Evolutionary conservation across 2,797 vertebrate genomes (phyloP).

Genomic region (Semotilus atromaculatus): DNA sequence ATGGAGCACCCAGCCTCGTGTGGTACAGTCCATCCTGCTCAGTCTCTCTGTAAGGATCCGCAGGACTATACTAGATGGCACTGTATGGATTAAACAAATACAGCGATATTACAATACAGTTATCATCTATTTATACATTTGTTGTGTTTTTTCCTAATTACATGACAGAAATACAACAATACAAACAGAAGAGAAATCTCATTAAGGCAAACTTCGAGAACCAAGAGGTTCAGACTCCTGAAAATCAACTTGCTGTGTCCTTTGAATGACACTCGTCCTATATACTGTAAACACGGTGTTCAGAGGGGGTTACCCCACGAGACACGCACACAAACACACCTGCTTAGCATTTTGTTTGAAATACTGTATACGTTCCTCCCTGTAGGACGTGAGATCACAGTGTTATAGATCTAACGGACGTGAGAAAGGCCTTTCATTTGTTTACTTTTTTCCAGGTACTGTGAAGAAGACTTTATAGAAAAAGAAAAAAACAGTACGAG

Average conservation of each 20-base stretch:
- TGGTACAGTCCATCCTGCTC: conserved; percentile 77
- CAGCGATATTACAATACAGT: not conserved
- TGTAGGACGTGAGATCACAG: conserved; percentile 39
- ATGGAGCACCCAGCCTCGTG: conserved; percentile 86
- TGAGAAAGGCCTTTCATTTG: conserved; percentile 39
- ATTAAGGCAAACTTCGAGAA: conserved; percentile 36
- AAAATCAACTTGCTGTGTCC: conserved; percentile 38
- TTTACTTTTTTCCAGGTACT: conserved; percentile 47
- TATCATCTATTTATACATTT: conserved; percentile 1
- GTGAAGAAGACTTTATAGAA: conserved; percentile 2
- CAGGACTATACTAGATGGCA: conserved; percentile 82
- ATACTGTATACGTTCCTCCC: conserved; percentile 32
- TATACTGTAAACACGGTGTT: conserved; percentile 41
- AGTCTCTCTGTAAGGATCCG: conserved; percentile 80
- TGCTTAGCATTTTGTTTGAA: conserved; percentile 37
- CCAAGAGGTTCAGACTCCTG: conserved; percentile 26
- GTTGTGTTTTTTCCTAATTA: conserved; percentile 10
- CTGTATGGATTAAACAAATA: conserved; percentile 67
- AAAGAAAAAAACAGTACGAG: conserved; percentile 11
- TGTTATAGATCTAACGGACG: conserved; percentile 43
- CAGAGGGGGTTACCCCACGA: conserved; percentile 27
- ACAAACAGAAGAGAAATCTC: conserved; percentile 1
- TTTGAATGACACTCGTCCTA: conserved; percentile 45
- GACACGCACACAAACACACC: conserved; percentile 26
- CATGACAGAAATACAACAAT: conserved; percentile 15